These are phyloP conservation scores for Tragelaphus scriptus DNA, from an alignment of 2,113 vertebrate species.

Conservation along the genomic window DNA sequence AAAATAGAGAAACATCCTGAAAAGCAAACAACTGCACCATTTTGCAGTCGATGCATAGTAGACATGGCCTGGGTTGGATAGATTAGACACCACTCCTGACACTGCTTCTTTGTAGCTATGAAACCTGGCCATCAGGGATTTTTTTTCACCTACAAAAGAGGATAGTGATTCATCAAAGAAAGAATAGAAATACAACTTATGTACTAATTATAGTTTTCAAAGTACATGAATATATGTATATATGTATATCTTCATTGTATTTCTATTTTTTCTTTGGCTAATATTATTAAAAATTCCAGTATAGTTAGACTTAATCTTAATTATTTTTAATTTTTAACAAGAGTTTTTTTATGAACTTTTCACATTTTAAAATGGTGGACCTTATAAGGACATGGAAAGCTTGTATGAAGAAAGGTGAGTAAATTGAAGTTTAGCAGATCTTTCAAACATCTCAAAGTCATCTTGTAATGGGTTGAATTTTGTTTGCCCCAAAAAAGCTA, in stretches of 20 bases:
- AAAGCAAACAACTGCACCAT: not conserved
- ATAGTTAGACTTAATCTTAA: not conserved
- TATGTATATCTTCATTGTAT: not conserved
- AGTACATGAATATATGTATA: not conserved
- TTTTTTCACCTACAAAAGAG: not conserved
- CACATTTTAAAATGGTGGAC: not conserved
- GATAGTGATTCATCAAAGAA: not conserved
- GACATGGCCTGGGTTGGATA: not conserved
- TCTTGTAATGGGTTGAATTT: not conserved
- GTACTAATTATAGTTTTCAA: not conserved
- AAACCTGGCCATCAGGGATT: not conserved
- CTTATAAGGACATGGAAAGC: not conserved
- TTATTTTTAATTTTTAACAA: not conserved
- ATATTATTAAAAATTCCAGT: not conserved
- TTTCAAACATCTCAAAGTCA: not conserved
- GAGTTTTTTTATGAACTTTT: conserved; percentile 2
- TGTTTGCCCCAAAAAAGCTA: not conserved
- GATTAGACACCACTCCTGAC: not conserved
- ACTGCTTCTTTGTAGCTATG: not conserved
- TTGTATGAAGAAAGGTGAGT: not conserved
- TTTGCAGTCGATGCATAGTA: not conserved
- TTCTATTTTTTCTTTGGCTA: not conserved
- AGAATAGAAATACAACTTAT: not conserved
- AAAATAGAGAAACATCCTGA: not conserved
- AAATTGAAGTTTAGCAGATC: not conserved